These are phyloP conservation scores for Oedothorax gibbosus DNA, from an alignment of 1,140 invertebrate species.

Conservation along the genomic window DNA sequence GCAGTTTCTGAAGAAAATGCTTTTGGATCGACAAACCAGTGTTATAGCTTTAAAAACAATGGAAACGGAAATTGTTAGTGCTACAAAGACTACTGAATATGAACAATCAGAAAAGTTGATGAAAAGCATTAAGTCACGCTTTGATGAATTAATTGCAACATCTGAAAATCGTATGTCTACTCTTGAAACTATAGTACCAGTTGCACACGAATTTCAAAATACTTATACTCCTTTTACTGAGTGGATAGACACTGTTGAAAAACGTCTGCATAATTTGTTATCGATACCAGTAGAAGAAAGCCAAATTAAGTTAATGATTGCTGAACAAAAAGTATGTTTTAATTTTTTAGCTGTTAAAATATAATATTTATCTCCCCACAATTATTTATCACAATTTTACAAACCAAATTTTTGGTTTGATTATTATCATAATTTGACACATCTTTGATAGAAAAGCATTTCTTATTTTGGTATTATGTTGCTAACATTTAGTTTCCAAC, in stretches of 20 bases:
- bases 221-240: conserved; percentile 82
- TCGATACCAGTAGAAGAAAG: conserved; percentile 92
- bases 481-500: no score
- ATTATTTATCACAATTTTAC: no score
- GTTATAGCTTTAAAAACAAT: conserved; percentile 88
- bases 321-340: conserved; percentile 76
- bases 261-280: conserved; percentile 88
- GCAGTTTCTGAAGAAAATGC: conserved; percentile 92
- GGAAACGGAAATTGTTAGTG: conserved; percentile 86
- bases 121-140: conserved; percentile 85
- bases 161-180: conserved; percentile 87
- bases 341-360: background rate
- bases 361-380: background rate
- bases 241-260: conserved; percentile 91
- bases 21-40: conserved; percentile 90
- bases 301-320: conserved; percentile 87
- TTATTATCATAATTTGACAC: no score
- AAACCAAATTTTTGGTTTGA: no score
- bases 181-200: conserved; percentile 86
- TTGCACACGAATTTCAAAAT: conserved; percentile 84
- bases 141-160: conserved; percentile 82
- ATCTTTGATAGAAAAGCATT: no score
- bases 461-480: no score
- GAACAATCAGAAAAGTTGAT: conserved; percentile 89
- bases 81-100: conserved; percentile 83